phyloP scores from a whole-genome alignment of 2,113 vertebrate species.

The Cyanoliseus patagonus region DNA sequence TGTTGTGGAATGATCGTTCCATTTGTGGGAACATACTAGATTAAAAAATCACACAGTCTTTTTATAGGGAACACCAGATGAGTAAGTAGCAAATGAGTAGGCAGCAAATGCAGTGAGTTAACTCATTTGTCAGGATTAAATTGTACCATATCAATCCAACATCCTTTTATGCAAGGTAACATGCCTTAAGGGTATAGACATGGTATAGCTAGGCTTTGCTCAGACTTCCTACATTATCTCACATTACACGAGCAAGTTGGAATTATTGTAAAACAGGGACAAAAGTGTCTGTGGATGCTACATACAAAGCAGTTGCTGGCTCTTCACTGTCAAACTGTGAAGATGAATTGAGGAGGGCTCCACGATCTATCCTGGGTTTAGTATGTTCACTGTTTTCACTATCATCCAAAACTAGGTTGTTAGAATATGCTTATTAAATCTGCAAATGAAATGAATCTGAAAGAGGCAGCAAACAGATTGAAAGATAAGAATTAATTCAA shows the following conservation, averaged over 20 bases:
- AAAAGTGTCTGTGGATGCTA: not conserved
- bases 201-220: not conserved
- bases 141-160: slow-evolving; percentile 34
- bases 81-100: slow-evolving; percentile 19
- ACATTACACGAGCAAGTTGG: not conserved
- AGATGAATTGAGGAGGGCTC: not conserved
- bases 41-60: not conserved
- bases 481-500: slow-evolving; percentile 42
- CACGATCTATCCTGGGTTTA: not conserved
- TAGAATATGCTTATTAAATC: slow-evolving; percentile 22
- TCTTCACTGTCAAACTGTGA: not conserved
- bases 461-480: not conserved
- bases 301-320: not conserved
- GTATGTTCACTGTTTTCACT: not conserved
- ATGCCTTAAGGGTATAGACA: not conserved
- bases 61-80: not conserved
- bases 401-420: not conserved
- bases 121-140: slow-evolving; percentile 47
- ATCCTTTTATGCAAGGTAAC: not conserved
- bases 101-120: slow-evolving; percentile 27
- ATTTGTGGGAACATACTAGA: not conserved
- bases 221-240: not conserved
- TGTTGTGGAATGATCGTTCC: not conserved
- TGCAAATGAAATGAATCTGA: not conserved
- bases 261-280: not conserved